Evolutionary conservation across 2,113 vertebrate genomes (phyloP).

Genomic region (Charina bottae): DNA sequence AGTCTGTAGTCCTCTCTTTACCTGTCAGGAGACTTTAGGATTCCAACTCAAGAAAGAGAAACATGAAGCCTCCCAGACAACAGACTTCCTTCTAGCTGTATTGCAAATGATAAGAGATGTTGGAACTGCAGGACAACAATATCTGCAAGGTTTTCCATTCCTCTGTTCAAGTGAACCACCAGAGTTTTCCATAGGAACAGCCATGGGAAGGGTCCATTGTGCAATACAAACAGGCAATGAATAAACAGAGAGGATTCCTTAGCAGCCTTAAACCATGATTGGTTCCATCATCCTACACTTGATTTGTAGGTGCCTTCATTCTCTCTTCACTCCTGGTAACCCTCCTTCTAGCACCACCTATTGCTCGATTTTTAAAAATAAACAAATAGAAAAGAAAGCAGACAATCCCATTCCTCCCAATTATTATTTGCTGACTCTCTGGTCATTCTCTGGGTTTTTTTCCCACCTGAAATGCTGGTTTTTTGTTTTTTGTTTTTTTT

Average conservation of each 20-base stretch:
- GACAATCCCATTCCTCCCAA: not conserved
- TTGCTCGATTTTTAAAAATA: not conserved
- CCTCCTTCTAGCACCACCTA: slow-evolving; percentile 4
- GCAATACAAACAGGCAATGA: not conserved
- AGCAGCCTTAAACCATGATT: not conserved
- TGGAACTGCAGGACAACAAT: not conserved
- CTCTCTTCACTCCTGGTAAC: slow-evolving; percentile 17
- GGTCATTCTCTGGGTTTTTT: not conserved
- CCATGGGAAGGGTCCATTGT: not conserved
- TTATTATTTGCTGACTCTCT: not conserved
- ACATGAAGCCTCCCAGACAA: not conserved
- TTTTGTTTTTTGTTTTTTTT: not conserved
- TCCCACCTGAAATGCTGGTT: not conserved
- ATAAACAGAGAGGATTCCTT: not conserved
- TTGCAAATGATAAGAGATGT: not conserved
- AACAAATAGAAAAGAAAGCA: slow-evolving; percentile 6
- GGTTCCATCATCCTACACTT: not conserved
- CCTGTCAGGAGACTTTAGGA: not conserved
- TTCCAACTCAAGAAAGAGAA: not conserved
- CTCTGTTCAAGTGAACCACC: not conserved
- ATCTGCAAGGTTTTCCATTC: not conserved
- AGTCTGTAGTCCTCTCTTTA: not conserved
- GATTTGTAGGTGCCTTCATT: slow-evolving; percentile 28
- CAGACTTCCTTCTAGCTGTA: not conserved
- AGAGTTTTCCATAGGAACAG: not conserved